Evolutionary conservation across 2,113 vertebrate species (phyloP).

Genomic region (Numida meleagris): DNA sequence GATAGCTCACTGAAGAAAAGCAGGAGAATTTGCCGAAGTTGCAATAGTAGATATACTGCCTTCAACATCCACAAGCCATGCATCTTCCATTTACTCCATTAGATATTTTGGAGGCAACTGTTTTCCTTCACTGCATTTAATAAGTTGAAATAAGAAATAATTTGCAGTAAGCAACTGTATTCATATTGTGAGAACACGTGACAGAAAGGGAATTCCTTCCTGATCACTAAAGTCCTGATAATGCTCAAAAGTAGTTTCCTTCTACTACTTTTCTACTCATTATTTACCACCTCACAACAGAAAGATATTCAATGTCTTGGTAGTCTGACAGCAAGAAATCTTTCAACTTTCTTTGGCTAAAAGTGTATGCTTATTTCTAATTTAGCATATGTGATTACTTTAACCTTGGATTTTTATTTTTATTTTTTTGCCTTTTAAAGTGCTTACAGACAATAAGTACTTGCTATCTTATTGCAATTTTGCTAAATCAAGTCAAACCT

Average conservation of each 20-base stretch:
- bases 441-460: not conserved
- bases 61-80: not conserved
- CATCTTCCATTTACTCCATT: not conserved
- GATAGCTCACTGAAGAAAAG: not conserved
- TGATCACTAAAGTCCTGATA: not conserved
- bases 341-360: not conserved
- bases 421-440: not conserved
- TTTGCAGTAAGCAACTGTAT: not conserved
- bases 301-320: not conserved
- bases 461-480: not conserved
- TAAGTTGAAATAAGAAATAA: not conserved
- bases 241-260: not conserved
- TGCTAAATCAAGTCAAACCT: not conserved
- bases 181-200: not conserved
- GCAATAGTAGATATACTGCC: not conserved
- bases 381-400: not conserved
- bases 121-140: not conserved
- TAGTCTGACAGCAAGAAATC: not conserved
- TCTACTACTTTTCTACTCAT: not conserved
- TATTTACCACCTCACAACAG: not conserved
- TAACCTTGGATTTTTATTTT: not conserved
- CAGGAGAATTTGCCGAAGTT: not conserved
- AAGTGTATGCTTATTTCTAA: fast-evolving
- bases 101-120: not conserved
- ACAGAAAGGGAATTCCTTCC: not conserved